phyloP scores from a whole-genome alignment of 1,140 invertebrate genomes.

The Vanessa atalanta region DNA sequence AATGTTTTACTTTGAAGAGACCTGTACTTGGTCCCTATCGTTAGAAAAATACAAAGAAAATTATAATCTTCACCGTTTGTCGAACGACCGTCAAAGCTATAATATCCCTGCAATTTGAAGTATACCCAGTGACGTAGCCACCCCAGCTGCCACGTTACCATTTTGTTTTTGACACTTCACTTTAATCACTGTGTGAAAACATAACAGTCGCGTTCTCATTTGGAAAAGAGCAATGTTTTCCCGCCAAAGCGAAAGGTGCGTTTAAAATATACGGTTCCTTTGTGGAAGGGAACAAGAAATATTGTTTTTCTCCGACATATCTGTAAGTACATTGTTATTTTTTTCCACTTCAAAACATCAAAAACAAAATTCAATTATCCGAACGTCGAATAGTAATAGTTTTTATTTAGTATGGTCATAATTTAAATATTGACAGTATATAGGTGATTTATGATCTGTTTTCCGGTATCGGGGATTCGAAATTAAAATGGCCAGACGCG shows the following conservation, averaged over 20 bases:
- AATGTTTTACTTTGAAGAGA: slow-evolving; percentile 28
- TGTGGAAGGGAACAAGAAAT: slow-evolving; percentile 56
- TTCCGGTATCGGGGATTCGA: slow-evolving; percentile 53
- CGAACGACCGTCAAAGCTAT: slow-evolving; percentile 68
- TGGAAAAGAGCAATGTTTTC: slow-evolving; percentile 71
- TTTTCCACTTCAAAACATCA: slow-evolving; percentile 10
- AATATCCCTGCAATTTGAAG: slow-evolving; percentile 50
- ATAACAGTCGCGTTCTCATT: slow-evolving; percentile 76
- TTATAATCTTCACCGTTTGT: slow-evolving; percentile 62
- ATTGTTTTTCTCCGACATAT: slow-evolving; percentile 55
- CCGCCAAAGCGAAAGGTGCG: slow-evolving; percentile 56
- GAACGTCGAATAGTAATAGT: slow-evolving; percentile 20
- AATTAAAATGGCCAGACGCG: slow-evolving; percentile 59
- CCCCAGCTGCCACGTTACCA: slow-evolving; percentile 54
- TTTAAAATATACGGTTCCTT: slow-evolving; percentile 63
- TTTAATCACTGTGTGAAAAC: slow-evolving; percentile 78
- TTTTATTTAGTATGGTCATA: slow-evolving; percentile 39
- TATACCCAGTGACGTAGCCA: slow-evolving; percentile 46
- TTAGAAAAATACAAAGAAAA: slow-evolving; percentile 63
- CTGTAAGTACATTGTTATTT: slow-evolving; percentile 21
- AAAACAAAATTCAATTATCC: slow-evolving; percentile 20
- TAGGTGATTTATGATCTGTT: slow-evolving; percentile 65
- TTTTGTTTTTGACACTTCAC: slow-evolving; percentile 80
- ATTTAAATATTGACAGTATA: slow-evolving; percentile 58
- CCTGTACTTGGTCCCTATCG: slow-evolving; percentile 26